Evolutionary conservation across 30 jellyfish, hydroid and myxozoan species (phyloP).

Genomic region (Hydractinia echinata): DNA sequence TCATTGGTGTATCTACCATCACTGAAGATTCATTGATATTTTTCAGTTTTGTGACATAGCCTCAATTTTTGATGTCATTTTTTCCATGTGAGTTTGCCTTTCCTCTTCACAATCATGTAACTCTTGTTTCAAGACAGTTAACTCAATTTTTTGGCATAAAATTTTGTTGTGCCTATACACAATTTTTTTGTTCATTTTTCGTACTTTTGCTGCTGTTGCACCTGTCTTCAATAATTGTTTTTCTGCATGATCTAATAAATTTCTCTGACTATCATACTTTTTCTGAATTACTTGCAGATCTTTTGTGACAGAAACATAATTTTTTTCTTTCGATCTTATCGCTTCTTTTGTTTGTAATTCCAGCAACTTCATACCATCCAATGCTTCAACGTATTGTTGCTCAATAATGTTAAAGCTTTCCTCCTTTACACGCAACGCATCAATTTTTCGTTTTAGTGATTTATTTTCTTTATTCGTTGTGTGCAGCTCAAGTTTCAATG

Average conservation of each 20-base stretch:
- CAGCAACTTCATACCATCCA: conserved; percentile 2
- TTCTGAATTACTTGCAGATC: not conserved
- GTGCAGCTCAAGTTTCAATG: not conserved
- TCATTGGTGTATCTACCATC: no score
- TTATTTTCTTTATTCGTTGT: not conserved
- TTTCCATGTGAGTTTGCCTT: no score
- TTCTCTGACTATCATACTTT: not conserved
- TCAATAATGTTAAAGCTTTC: not conserved
- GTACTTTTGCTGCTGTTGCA: not conserved
- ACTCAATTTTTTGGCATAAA: not conserved
- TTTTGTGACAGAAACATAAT: not conserved
- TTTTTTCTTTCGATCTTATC: not conserved
- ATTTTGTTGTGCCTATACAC: not conserved
- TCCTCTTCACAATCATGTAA: not conserved
- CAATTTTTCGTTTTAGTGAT: not conserved
- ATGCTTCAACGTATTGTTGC: conserved; percentile 4
- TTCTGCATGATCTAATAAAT: not conserved
- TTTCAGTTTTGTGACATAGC: no score
- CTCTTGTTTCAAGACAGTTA: not conserved
- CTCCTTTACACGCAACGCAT: not conserved
- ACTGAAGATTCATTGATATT: no score
- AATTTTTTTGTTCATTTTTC: not conserved
- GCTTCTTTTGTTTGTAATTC: not conserved
- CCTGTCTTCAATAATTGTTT: not conserved
- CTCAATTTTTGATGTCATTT: no score